Evolutionary conservation across 2,888 invertebrate genomes (phyloP).

Genomic region (Drosophila meridiana): DNA sequence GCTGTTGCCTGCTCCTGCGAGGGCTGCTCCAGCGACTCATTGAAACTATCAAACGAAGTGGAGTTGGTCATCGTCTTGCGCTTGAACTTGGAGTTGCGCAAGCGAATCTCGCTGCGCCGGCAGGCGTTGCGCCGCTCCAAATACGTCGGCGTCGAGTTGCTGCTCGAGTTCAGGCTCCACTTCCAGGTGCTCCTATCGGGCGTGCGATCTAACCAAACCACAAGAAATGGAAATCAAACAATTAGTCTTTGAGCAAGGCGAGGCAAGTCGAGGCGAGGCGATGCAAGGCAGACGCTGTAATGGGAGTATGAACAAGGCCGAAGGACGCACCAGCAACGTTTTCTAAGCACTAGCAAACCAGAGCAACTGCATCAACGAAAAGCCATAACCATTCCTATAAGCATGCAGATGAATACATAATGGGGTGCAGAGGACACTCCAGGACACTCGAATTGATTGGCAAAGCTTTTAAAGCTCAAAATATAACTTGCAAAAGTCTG

Average conservation of each 20-base stretch:
- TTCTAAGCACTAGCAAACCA: constrained; percentile 49
- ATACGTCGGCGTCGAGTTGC: constrained; percentile 93
- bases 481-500: too few species aligned
- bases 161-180: constrained; percentile 87
- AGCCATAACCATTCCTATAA: neutral
- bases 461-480: too few species aligned
- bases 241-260: too few species aligned
- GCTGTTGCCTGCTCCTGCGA: constrained; percentile 19
- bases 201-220: constrained; percentile 80
- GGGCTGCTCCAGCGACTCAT: constrained; percentile 72
- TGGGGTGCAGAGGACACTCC: neutral
- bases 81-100: constrained; percentile 83
- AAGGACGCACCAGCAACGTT: constrained; percentile 46
- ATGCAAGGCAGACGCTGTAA: constrained; percentile 17
- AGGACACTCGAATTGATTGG: neutral
- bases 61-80: constrained; percentile 84
- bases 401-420: constrained; percentile 10
- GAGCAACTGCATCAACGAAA: constrained; percentile 16
- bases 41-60: constrained; percentile 82
- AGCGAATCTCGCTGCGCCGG: constrained; percentile 87
- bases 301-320: constrained; percentile 19
- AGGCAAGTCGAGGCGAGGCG: constrained; percentile 23
- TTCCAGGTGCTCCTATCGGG: constrained; percentile 85
- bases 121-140: constrained; percentile 93
- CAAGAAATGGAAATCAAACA: neutral